A percentile compares a stretch with the other conserved stretches of the same genome.
phyloP scores from a whole-genome alignment of 2,113 vertebrate genomes.

The Oxyruncus cristatus region DNA sequence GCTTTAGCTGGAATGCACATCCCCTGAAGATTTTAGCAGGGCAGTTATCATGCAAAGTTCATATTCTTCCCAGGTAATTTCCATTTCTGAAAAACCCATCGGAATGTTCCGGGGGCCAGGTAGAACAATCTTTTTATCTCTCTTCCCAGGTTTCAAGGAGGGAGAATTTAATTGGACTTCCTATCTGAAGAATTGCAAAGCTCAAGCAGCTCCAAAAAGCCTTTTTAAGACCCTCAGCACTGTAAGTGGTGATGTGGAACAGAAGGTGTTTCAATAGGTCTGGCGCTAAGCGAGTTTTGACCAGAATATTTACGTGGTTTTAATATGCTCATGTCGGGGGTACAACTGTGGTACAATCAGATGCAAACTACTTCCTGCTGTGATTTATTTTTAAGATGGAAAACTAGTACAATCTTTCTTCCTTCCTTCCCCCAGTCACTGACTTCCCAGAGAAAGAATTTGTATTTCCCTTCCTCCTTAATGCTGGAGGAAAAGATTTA shows the following conservation, averaged over 20 bases:
- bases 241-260: constrained; percentile 67
- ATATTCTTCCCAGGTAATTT: constrained; percentile 32
- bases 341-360: background rate
- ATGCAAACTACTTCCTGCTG: background rate
- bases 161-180: constrained; percentile 90
- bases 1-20: background rate
- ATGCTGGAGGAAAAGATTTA: constrained; percentile 11
- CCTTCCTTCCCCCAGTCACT: background rate
- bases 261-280: background rate
- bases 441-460: background rate
- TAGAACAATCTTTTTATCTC: constrained; percentile 16
- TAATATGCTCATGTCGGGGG: background rate
- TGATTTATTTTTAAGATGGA: constrained; percentile 15
- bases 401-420: constrained; percentile 12
- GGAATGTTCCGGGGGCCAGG: background rate
- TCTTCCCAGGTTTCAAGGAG: constrained; percentile 83
- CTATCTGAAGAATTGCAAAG: constrained; percentile 88
- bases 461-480: constrained; percentile 6
- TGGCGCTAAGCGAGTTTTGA: background rate
- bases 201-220: constrained; percentile 87
- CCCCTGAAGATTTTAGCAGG: background rate
- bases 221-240: constrained; percentile 87
- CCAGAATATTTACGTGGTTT: background rate
- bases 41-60: constrained; percentile 13
- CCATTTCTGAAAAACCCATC: constrained; percentile 30